Percentiles rank a stretch among this genome's conserved stretches.
Evolutionary conservation across 2,888 invertebrate species (phyloP).

Genomic region (Sialis fuliginosa): DNA sequence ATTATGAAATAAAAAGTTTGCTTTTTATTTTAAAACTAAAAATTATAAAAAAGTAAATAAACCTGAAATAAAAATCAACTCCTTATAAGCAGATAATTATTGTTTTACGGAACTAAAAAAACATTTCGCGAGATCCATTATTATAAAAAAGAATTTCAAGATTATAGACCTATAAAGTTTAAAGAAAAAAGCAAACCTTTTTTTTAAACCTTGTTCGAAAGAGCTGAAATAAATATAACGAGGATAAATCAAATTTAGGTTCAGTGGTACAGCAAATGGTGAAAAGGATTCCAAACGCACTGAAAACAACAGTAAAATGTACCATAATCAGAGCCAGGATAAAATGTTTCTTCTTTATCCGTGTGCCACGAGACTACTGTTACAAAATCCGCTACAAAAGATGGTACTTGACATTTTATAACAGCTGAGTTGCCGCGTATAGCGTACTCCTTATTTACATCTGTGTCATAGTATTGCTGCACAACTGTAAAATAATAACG

Average conservation of each 20-base stretch:
- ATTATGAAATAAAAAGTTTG: too few relatives aligned
- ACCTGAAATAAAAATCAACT: too few relatives aligned
- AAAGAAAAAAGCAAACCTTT: too few relatives aligned
- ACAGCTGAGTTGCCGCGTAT: constrained; percentile 80
- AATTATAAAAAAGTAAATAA: too few relatives aligned
- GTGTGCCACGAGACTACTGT: constrained; percentile 75
- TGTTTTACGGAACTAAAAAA: too few relatives aligned
- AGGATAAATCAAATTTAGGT: background rate
- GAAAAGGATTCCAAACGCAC: background rate
- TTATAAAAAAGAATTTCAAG: too few relatives aligned
- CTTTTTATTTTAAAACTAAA: too few relatives aligned
- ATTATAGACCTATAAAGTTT: too few relatives aligned
- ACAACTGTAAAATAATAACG: constrained; percentile 37
- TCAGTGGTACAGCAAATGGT: background rate
- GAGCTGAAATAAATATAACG: background rate
- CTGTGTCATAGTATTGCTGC: constrained; percentile 64
- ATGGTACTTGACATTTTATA: constrained; percentile 77
- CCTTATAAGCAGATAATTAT: too few relatives aligned
- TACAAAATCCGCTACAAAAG: constrained; percentile 86
- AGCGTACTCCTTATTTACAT: constrained; percentile 77
- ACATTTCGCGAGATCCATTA: too few relatives aligned
- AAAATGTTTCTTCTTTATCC: constrained; percentile 39
- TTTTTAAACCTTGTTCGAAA: too few relatives aligned
- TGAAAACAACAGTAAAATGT: constrained; percentile 11
- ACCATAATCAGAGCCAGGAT: constrained; percentile 44